Evolutionary conservation across 2,797 vertebrate species (phyloP), one percentile per base, ranked within the genome.

Genomic region (Yasuhikotakia modesta): DNA sequence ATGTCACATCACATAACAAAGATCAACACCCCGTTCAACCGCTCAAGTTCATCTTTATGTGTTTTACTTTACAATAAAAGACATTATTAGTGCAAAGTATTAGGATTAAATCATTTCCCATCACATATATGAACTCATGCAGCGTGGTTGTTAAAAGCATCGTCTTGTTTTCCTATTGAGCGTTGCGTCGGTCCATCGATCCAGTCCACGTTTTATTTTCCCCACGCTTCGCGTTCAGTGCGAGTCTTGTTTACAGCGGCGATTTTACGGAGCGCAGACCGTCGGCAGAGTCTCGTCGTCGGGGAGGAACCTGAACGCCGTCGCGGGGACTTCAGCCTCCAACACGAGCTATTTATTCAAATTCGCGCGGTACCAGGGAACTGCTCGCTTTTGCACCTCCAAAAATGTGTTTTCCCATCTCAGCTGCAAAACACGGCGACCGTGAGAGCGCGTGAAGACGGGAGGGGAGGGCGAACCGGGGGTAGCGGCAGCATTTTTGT

Each of bases 231-330:
- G 81, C 85, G 85, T 75, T 82, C 32, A 0, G 84, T 86, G 87
- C 91, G 88, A 93, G 92, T 95, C 94, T 96, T 97, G 95, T 97
- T 97, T 96, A 96, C 95, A 94, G 94, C 94, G 87, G 85, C 90
- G 87, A 92, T 93, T 93, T 93, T 89, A 89, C 92, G 85, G 92
- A 92, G 89, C 90, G 80, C 85, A 87, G 87, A 91, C 79, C 82
- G 86, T 78, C 85, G 88, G 45, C 19, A 84, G 86, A 90, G 83
- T 83, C 84, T 81, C 74, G 86, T 57, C 83, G 85, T 75, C 27
- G n/a, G 86, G 82, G 80, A 71, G 72, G 83, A 80, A 77, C 46
- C 82, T 86, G 83, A 86, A 48, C 24, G 24, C 78, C 79, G 70
- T 81, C 66, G 52, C 70, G 32, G 81, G 70, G 72, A 73, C 52